Evolutionary conservation across 2,888 invertebrate species (phyloP).

Genomic region (Apomyelois bistriatella): DNA sequence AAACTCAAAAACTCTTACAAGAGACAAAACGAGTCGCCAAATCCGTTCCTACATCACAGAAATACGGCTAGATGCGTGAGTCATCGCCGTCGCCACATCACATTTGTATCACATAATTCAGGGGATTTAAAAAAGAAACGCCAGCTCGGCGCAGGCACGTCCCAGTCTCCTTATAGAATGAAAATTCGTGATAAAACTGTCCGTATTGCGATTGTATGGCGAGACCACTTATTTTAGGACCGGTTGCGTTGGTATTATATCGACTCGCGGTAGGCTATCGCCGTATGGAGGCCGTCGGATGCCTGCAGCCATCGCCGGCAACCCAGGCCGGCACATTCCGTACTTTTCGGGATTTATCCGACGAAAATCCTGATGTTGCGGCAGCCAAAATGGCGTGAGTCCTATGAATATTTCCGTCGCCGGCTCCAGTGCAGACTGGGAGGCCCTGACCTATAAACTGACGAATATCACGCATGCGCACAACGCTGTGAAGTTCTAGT

Average conservation of each 20-base stretch:
- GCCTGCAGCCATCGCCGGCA: conserved; percentile 21
- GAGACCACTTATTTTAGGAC: conserved; percentile 44
- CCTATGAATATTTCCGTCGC: conserved; percentile 58
- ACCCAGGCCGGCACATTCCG: conserved; percentile 31
- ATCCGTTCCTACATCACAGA: conserved; percentile 34
- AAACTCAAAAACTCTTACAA: conserved; percentile 30
- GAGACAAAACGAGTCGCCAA: conserved; percentile 18
- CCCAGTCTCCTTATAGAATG: conserved; percentile 38
- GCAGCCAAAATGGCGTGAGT: conserved; percentile 45
- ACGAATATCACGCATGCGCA: conserved; percentile 65
- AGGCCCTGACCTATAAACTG: conserved; percentile 70
- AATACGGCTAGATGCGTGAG: conserved; percentile 40
- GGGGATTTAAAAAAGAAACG: conserved; percentile 27
- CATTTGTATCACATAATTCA: conserved; percentile 43
- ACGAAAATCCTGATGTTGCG: conserved; percentile 23
- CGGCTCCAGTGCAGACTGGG: conserved; percentile 65
- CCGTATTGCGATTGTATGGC: conserved; percentile 35
- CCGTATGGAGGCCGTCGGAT: conserved; percentile 16
- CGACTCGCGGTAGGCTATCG: conserved; percentile 35
- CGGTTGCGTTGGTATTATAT: conserved; percentile 32
- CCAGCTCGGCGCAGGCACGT: conserved; percentile 35
- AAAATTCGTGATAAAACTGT: conserved; percentile 34
- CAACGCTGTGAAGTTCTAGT: conserved; percentile 52
- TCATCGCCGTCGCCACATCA: conserved; percentile 42
- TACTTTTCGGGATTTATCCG: conserved; percentile 20